Evolutionary conservation across 2,888 invertebrate species (phyloP).

Genomic region (Agrilus biguttatus): DNA sequence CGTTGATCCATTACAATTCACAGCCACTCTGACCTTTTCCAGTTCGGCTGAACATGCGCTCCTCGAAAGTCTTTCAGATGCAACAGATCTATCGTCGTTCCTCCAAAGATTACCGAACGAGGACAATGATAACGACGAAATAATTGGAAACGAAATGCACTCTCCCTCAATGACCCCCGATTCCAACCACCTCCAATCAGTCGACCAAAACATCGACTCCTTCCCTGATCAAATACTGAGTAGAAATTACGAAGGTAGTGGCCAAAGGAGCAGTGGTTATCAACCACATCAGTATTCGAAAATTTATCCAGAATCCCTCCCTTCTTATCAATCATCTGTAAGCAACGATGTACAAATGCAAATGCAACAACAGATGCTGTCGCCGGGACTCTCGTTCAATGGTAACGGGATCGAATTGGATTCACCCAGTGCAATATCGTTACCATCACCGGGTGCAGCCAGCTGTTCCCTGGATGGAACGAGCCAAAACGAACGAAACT

Average conservation of each 20-base stretch:
- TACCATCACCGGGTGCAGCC: conserved; percentile 67
- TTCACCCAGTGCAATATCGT: conserved; percentile 63
- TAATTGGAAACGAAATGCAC: conserved; percentile 49
- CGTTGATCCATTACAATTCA: conserved; percentile 71
- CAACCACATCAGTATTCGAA: conserved; percentile 27
- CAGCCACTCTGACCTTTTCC: conserved; percentile 66
- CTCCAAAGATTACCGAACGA: conserved; percentile 52
- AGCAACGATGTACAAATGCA: conserved; percentile 46
- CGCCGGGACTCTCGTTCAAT: conserved; percentile 44
- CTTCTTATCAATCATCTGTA: conserved; percentile 26
- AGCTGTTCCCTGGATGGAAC: conserved; percentile 54
- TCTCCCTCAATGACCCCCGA: conserved; percentile 61
- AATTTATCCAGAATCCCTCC: conserved; percentile 27
- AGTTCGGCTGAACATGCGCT: conserved; percentile 63
- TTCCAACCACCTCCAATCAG: conserved; percentile 36
- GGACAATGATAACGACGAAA: conserved; percentile 47
- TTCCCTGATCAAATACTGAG: conserved; percentile 61
- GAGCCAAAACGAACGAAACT: conserved; percentile 41
- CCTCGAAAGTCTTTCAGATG: conserved; percentile 63
- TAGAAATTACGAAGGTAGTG: conserved; percentile 20
- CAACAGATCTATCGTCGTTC: conserved; percentile 63
- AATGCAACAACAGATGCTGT: conserved; percentile 40
- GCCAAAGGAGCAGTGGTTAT: conserved; percentile 11
- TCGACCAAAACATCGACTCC: conserved; percentile 47
- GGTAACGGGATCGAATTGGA: conserved; percentile 53